Evolutionary conservation across 2,888 invertebrate species (phyloP).

Genomic region (Lycaena phlaeas): DNA sequence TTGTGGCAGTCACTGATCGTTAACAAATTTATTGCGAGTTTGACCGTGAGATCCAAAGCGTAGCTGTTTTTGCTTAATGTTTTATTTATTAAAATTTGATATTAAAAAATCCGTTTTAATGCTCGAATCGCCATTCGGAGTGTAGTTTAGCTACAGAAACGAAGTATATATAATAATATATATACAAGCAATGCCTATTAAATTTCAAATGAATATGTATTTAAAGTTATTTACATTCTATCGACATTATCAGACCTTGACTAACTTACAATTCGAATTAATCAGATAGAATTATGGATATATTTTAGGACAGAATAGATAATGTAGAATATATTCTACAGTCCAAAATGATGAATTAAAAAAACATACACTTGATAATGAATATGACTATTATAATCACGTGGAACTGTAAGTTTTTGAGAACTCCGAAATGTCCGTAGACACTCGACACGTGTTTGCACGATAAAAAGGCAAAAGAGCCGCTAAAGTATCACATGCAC

Average conservation of each 20-base stretch:
- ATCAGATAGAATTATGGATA: background rate
- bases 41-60: slow-evolving; percentile 66
- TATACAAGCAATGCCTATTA: slow-evolving; percentile 33
- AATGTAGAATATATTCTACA: background rate
- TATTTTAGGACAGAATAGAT: background rate
- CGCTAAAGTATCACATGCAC: slow-evolving; percentile 57
- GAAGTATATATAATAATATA: slow-evolving; percentile 29
- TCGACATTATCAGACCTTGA: slow-evolving; percentile 37
- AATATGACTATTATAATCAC: background rate
- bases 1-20: slow-evolving; percentile 35
- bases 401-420: background rate
- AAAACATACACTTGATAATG: background rate
- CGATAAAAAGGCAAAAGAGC: slow-evolving; percentile 49
- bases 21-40: slow-evolving; percentile 64
- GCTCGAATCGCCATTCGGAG: slow-evolving; percentile 40
- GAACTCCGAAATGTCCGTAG: background rate
- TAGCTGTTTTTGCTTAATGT: slow-evolving; percentile 63
- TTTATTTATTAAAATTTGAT: slow-evolving; percentile 67
- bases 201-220: slow-evolving; percentile 47
- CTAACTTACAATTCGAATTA: slow-evolving; percentile 20
- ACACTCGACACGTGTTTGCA: background rate
- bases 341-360: background rate
- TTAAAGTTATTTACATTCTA: slow-evolving; percentile 32
- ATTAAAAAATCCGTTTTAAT: slow-evolving; percentile 54
- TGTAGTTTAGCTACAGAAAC: slow-evolving; percentile 41